A percentile compares a stretch with the other conserved stretches of the same genome.
Conservation (phyloP, 2,888 invertebrate genomes). For the Malacosoma neustria region DNA sequence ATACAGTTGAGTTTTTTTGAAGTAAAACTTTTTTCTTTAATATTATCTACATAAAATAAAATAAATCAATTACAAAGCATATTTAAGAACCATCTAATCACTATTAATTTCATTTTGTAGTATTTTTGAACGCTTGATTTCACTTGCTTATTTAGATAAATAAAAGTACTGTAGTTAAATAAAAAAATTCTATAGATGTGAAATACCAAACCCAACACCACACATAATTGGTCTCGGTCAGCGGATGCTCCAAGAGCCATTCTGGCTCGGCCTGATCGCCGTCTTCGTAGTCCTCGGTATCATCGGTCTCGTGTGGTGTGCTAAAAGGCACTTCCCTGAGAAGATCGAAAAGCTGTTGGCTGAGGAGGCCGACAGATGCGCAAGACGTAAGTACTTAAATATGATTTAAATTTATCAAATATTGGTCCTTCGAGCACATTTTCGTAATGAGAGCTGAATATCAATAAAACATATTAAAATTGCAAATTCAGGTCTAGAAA, state of each 20-base stretch:
- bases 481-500: not conserved
- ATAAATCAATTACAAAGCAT: too few relatives aligned
- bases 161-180: too few relatives aligned
- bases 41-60: too few relatives aligned
- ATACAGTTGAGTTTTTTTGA: too few relatives aligned
- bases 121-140: too few relatives aligned
- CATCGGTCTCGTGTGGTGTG: slow-evolving; percentile 88
- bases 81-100: too few relatives aligned
- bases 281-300: slow-evolving; percentile 86
- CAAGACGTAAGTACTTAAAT: slow-evolving; percentile 72
- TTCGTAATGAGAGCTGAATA: not conserved
- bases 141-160: too few relatives aligned
- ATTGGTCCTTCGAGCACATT: not conserved
- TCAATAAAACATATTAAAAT: too few relatives aligned
- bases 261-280: slow-evolving; percentile 91
- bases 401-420: slow-evolving; percentile 4
- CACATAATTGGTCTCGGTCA: slow-evolving; percentile 77
- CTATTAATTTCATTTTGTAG: too few relatives aligned
- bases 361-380: slow-evolving; percentile 84
- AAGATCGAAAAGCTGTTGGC: slow-evolving; percentile 88
- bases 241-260: slow-evolving; percentile 89
- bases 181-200: too few relatives aligned
- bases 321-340: slow-evolving; percentile 89
- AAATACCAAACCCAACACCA: slow-evolving; percentile 77
- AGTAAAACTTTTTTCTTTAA: too few relatives aligned